Base-by-base conservation (phyloP, 2,113 vertebrate genomes). In the Toxotes jaculatrix region DNA sequence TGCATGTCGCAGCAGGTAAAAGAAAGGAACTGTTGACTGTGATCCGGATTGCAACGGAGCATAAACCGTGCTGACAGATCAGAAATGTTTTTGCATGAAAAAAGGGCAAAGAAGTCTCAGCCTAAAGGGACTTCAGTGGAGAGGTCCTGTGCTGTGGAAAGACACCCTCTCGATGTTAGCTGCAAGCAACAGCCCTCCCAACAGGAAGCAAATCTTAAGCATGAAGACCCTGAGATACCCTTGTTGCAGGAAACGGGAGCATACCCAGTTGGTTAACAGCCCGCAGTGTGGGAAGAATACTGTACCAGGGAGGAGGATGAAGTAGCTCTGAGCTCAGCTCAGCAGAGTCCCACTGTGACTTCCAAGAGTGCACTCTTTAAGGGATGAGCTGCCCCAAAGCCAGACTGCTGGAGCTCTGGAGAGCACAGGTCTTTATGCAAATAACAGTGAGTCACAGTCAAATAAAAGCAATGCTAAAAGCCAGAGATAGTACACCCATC, bases 341-440 rank as follows among this genome's bases (percentile, higher is more conserved):
- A 36, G 67, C 62, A 74, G 87, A 79, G 83, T 89, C 81, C 80
- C 74, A 83, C 77, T 79, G 65, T 82, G 84, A 84, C 84, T 82
- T 85, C 71, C 73, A 89, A 75, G 77, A 82, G 77, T 80, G 80
- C 74, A 72, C 67, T 77, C 83, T 84, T 84, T 56, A 79, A 83
- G 79, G 77, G 87, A 87, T 74, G 75, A 90, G 82, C 77, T 74
- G 51, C 77, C 79, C 77, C 1, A 57, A 82, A 89, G 89, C 77
- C 73, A 85, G 67, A 75, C 83, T 69, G 74, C 61, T 31, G 4
- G 74, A 83, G 79, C 85, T 67, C 77, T 10, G 16, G 67, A 89
- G 78, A 77, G 55, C 64, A 65, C 74, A 56, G 77, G 74, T 89
- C 87, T 87, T 83, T 75, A 90, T 70, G 80, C 70, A 90, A 89